Evolutionary conservation across 2,797 vertebrate species (phyloP).

Genomic region (Ciconia nigra): DNA sequence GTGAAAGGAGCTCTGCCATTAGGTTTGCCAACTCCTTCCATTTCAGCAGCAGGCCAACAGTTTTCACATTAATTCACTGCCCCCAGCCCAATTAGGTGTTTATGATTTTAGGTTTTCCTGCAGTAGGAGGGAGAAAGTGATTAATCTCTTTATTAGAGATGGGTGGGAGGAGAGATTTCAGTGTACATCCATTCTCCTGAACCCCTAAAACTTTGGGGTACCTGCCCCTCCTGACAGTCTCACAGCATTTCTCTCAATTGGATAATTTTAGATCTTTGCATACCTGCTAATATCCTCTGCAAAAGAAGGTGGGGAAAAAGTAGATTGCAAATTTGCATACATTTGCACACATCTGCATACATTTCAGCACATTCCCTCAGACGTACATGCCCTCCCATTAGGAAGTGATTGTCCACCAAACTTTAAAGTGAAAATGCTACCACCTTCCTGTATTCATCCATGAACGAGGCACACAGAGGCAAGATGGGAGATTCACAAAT

Average conservation of each 20-base stretch:
- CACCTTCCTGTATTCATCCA: background rate
- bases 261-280: constrained; percentile 55
- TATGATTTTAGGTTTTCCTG: constrained; percentile 13
- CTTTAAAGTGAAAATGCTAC: background rate
- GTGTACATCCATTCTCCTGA: background rate
- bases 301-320: background rate
- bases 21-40: constrained; percentile 34
- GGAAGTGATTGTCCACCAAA: constrained; percentile 2
- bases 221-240: background rate
- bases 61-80: constrained; percentile 13
- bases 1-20: background rate
- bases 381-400: background rate
- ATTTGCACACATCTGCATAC: constrained; percentile 34
- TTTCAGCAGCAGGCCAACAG: constrained; percentile 16
- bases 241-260: background rate
- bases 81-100: background rate
- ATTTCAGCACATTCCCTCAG: background rate
- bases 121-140: background rate
- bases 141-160: background rate
- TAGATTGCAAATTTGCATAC: constrained; percentile 26
- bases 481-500: background rate
- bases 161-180: background rate
- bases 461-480: background rate
- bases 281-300: constrained; percentile 24
- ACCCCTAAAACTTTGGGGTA: background rate